phyloP scores from a whole-genome alignment of 2,797 vertebrate species.

The Melanotaenia pygmaea region DNA sequence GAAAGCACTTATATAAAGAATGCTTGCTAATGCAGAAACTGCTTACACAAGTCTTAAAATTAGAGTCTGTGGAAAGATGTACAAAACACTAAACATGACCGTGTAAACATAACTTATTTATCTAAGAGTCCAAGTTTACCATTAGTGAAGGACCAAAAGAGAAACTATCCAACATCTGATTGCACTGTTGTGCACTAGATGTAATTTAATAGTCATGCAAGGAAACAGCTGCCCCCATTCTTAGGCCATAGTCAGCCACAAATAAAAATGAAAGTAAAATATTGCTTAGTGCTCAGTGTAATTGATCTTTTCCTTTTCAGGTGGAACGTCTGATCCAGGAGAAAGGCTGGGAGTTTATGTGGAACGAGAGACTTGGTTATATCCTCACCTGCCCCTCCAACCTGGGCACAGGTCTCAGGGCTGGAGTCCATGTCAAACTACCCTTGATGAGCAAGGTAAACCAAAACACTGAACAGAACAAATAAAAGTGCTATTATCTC shows the following conservation, averaged over 20 bases:
- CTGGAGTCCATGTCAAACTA: conserved; percentile 95
- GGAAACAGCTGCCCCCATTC: not conserved
- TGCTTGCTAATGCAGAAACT: conserved; percentile 2
- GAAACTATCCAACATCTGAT: conserved; percentile 19
- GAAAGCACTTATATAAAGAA: conserved; percentile 5
- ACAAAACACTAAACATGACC: conserved; percentile 20
- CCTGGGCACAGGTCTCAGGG: conserved; percentile 95
- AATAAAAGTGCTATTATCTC: not conserved
- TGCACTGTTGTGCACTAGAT: not conserved
- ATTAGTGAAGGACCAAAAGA: conserved; percentile 25
- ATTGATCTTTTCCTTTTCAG: conserved; percentile 67
- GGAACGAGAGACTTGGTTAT: conserved; percentile 95
- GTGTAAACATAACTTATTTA: conserved; percentile 45
- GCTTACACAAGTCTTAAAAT: conserved; percentile 1
- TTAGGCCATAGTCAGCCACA: not conserved
- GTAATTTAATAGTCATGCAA: conserved; percentile 6
- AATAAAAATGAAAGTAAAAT: not conserved
- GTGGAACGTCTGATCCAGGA: conserved; percentile 95
- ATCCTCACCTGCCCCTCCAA: conserved; percentile 97
- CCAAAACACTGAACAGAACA: not conserved
- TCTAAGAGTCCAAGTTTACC: conserved; percentile 33
- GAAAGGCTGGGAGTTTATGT: conserved; percentile 99
- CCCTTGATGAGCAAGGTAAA: conserved; percentile 91
- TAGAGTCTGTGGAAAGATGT: conserved; percentile 4
- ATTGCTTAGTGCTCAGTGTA: not conserved